Base-by-base conservation (phyloP, 2,888 invertebrate genomes). In the Caradrina clavipalpis region DNA sequence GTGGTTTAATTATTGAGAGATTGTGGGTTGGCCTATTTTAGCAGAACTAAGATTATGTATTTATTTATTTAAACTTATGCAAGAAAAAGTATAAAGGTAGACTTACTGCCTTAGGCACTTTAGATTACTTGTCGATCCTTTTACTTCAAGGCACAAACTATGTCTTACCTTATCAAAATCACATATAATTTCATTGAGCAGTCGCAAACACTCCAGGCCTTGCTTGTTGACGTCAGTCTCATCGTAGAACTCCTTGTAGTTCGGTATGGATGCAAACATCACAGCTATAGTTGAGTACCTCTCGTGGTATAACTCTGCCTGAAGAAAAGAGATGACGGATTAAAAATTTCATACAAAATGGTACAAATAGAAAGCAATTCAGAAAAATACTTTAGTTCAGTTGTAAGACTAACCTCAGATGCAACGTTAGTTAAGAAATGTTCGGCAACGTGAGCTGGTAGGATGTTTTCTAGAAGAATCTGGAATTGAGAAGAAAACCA, bases 191-290 rank as follows among this genome's bases (percentile, higher is more conserved):
- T 99, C 99, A 91, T 99, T 99, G 35, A 99, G 96, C 42, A 99
- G 96, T 72, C 99, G 95, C 73, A 99, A 94, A 90, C 99, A 99
- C 93, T 99, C 99, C 50, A 99, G 94, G 0, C 99, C 99, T 91
- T 99, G 99, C 86, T 99, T 99, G 89, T 99, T 99, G 79, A 99
- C 98, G 89, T 99, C 99, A n/a, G 98, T 99, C 91, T 99, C 99
- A 87, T 99, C 98, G 89, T 99, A 99, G 92, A 99, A 99, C 92
- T 99, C 99, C 90, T 99, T 99, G 93, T 99, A 99, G 94, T 99
- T 99, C 7, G 99, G 99, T 86, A 99, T 99, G 1, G 99, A 99
- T 0, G 99, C 99, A 91, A 99, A 99, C 99, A 99, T 99, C 10
- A 99, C 99, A 0, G 98, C 99, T 69, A 99, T 98, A 86, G 98